Percentiles rank a stretch among this genome's conserved stretches.
phyloP scores from a whole-genome alignment of 2,888 invertebrate genomes.

The Drosophila meridiana region DNA sequence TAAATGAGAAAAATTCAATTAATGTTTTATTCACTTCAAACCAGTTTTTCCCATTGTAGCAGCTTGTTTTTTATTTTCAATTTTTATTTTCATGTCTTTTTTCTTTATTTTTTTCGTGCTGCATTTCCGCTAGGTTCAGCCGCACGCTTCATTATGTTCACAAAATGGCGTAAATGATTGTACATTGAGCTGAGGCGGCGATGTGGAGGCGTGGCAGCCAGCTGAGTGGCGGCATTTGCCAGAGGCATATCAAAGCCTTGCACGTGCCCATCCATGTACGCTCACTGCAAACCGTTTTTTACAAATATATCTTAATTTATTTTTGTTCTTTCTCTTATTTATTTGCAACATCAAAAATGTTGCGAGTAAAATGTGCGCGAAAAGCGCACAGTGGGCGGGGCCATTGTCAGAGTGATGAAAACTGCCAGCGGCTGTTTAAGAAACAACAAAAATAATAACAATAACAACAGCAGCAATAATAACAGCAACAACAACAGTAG shows the following conservation, averaged over 20 bases:
- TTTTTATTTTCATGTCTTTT: background rate
- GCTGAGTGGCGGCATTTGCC: slow-evolving; percentile 19
- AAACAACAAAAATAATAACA: slow-evolving; percentile 12
- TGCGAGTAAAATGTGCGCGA: slow-evolving; percentile 11
- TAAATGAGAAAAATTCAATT: slow-evolving; percentile 12
- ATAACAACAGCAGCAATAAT: slow-evolving; percentile 12
- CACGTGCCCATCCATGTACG: slow-evolving; percentile 37
- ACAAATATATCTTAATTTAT: slow-evolving; percentile 15
- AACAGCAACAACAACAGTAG: background rate
- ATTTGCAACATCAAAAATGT: slow-evolving; percentile 30
- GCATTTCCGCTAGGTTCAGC: slow-evolving; percentile 17
- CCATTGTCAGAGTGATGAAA: background rate
- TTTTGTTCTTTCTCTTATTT: slow-evolving; percentile 1
- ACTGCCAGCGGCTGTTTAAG: slow-evolving; percentile 23
- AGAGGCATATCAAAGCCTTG: slow-evolving; percentile 33
- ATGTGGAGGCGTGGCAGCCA: background rate
- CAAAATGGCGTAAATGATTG: slow-evolving; percentile 26
- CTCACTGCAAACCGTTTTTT: slow-evolving; percentile 43
- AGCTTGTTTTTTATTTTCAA: background rate
- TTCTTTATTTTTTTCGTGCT: background rate
- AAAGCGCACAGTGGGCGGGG: slow-evolving; percentile 3
- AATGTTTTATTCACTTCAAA: slow-evolving; percentile 32
- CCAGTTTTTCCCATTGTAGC: slow-evolving; percentile 18
- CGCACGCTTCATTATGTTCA: slow-evolving; percentile 48
- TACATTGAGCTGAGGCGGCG: background rate